These are phyloP conservation scores for Pseudoatta argentina DNA, from an alignment of 1,140 invertebrate genomes.

Conservation along the genomic window DNA sequence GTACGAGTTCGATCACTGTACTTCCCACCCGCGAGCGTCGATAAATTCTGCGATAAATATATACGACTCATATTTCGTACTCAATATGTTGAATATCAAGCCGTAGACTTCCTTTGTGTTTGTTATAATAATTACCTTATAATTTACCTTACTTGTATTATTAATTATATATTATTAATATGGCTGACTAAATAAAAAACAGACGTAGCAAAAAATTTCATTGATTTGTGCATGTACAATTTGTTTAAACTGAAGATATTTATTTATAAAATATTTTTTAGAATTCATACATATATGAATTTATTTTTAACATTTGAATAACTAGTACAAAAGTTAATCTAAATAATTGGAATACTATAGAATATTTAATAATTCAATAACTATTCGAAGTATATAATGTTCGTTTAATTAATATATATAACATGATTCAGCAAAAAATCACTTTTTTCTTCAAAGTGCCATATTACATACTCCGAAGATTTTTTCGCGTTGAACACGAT, in stretches of 20 bases:
- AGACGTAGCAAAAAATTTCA: not conserved
- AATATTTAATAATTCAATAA: not conserved
- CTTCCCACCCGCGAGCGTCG: constrained; percentile 11
- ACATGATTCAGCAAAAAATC: too few species aligned
- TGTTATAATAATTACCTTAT: not conserved
- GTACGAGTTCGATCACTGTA: constrained; percentile 24
- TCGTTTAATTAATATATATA: not conserved
- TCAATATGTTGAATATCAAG: constrained; percentile 20
- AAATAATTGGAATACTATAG: not conserved
- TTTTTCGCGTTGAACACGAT: too few species aligned
- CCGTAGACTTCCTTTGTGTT: constrained; percentile 28
- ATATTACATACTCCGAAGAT: too few species aligned
- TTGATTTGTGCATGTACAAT: not conserved
- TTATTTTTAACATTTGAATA: not conserved
- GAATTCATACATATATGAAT: not conserved
- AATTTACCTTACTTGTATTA: constrained; percentile 2
- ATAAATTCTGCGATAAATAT: constrained; percentile 51
- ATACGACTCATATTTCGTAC: constrained; percentile 28
- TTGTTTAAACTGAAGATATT: not conserved
- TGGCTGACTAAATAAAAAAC: not conserved
- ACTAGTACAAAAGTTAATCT: not conserved
- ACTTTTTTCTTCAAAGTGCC: too few species aligned
- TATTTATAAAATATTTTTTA: not conserved
- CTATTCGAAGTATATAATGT: not conserved
- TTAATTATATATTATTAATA: constrained; percentile 27